Base-by-base conservation (phyloP, 2,113 vertebrate species). In the Pyrgilauda ruficollis region DNA sequence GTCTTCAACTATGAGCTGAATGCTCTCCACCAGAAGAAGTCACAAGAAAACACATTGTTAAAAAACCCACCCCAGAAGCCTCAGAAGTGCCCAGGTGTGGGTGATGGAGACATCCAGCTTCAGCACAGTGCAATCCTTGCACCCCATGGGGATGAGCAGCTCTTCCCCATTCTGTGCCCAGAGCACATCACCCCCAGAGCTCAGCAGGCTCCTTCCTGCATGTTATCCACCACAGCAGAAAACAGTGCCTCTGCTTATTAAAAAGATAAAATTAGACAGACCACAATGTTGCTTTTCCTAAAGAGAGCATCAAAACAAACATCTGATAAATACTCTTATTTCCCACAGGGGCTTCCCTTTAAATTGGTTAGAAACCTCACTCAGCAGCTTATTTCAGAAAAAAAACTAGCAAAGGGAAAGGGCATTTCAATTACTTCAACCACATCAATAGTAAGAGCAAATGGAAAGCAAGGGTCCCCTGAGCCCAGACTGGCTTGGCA, bases 91-190 rank as follows among this genome's bases (percentile, higher is more conserved):
- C 30, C 47, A 41, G 62, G 26, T 90, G 8, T 13, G 19, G 24
- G 11, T 6, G n/a, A 31, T 21, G 43, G 30, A 79, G 62, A 59
- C 47, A 22, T 61, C 10, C 70, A 72, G 16, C 22, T 72, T 14
- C 52, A 58, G 74, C 72, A 73, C 11, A 68, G 26, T 10, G 11
- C 49, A 63, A 13, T 20, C 50, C 30, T 31, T 37, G n/a, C 4
- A 19, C 33, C 23, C 22, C 15, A 3, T 4, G 13, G 13, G 52
- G n/a, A 44, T 0, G 2, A 44, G 16, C 4, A 1, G 44, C 55
- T 77, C 50, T 49, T 61, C 31, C 33, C 39, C 28, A 8, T 7
- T 11, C 18, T n/a, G 37, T 39, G 50, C 30, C 31, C 20, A 27
- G 77, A 77, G 35, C 20, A 68, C 0, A 0, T 37, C 44, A 24